Conservation (phyloP, 2,113 vertebrate genomes). For the Calyptommatus sinebrachiatus region DNA sequence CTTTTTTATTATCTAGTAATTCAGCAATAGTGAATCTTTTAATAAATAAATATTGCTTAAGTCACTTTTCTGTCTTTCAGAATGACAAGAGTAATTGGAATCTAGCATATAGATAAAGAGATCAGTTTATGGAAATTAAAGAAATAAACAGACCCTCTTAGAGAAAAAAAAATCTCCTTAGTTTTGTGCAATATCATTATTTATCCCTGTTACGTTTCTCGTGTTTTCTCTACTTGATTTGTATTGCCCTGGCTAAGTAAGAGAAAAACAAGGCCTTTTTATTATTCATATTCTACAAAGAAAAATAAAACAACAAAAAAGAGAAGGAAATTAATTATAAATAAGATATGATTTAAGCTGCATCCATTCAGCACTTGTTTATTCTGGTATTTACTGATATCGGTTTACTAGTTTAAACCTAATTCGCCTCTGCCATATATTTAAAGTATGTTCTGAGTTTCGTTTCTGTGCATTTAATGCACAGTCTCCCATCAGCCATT, state of each 20-base stretch:
- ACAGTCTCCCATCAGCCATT: too few relatives aligned
- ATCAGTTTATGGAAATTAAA: constrained; percentile 32
- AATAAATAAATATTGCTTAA: constrained; percentile 19
- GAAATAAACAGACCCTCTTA: constrained; percentile 20
- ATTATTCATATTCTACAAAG: not conserved
- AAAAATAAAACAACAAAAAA: not conserved
- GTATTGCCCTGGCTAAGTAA: not conserved
- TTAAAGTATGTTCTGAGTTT: too few relatives aligned
- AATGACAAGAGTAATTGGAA: constrained; percentile 30
- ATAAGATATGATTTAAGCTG: not conserved
- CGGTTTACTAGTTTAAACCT: too few relatives aligned
- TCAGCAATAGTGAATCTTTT: not conserved
- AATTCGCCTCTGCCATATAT: too few relatives aligned
- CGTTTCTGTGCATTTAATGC: too few relatives aligned
- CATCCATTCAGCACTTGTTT: not conserved
- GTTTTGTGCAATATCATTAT: constrained; percentile 21
- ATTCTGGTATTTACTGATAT: too few relatives aligned
- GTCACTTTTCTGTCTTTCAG: constrained; percentile 27
- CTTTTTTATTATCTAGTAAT: constrained; percentile 11
- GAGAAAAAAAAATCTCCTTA: not conserved
- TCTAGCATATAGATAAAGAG: constrained; percentile 28
- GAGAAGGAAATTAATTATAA: not conserved
- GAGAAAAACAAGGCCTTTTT: not conserved
- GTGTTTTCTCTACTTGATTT: constrained; percentile 18
- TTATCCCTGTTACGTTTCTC: not conserved